A percentile compares a stretch with the other conserved stretches of the same genome.
phyloP scores from a whole-genome alignment of 2,113 vertebrate species.

The Falcunculus frontatus region DNA sequence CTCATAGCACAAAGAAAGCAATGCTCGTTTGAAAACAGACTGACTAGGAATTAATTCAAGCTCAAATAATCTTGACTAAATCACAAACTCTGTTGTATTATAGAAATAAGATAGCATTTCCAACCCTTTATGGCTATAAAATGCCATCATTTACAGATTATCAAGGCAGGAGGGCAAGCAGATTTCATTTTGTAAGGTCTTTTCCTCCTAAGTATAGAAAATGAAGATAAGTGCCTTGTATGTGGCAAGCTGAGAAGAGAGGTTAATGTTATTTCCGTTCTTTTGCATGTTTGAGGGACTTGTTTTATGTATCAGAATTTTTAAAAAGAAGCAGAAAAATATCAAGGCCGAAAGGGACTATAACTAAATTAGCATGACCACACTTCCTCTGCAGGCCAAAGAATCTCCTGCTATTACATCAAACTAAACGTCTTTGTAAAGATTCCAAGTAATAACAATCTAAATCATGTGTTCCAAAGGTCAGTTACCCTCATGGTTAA shows the following conservation, averaged over 20 bases:
- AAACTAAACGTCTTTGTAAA: constrained; percentile 23
- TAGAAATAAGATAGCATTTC: not conserved
- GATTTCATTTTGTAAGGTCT: not conserved
- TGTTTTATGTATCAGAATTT: not conserved
- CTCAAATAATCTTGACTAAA: not conserved
- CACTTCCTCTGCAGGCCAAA: not conserved
- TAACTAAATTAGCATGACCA: not conserved
- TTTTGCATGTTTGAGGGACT: not conserved
- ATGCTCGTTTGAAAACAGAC: not conserved
- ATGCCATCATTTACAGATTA: not conserved
- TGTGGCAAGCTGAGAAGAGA: not conserved
- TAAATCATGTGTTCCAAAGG: not conserved
- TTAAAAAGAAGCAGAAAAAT: not conserved
- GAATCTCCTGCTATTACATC: not conserved
- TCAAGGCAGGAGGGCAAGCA: not conserved
- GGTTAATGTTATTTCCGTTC: not conserved
- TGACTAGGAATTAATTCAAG: not conserved
- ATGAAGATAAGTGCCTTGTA: not conserved
- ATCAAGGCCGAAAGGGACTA: not conserved
- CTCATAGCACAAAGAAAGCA: not conserved
- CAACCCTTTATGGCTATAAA: not conserved
- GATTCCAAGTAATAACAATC: not conserved
- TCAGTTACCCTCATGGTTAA: not conserved
- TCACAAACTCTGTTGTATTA: not conserved
- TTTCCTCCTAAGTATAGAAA: not conserved